Percentiles rank a stretch among this genome's conserved stretches.
phyloP scores from a whole-genome alignment of 2,888 invertebrate genomes.

The Metacarcinus magister region DNA sequence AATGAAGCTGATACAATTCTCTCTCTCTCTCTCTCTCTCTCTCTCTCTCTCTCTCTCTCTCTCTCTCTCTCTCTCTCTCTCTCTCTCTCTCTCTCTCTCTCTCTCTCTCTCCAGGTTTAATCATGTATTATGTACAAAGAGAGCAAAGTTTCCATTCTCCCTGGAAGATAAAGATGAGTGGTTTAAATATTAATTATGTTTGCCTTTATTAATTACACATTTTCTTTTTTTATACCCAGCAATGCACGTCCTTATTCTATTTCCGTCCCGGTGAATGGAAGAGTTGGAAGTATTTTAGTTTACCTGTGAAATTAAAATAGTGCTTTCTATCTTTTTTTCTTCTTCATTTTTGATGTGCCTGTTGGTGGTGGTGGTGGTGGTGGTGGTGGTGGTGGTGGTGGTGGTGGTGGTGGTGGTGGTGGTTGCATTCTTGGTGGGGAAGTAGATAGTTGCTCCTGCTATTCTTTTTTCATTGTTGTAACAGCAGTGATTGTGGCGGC shows the following conservation, averaged over 20 bases:
- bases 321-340: neutral
- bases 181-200: conserved; percentile 3
- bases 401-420: neutral
- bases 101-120: neutral
- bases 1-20: neutral
- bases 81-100: conserved; percentile 27
- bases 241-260: neutral
- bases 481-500: neutral
- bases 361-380: neutral
- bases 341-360: neutral
- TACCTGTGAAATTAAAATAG: neutral
- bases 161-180: neutral
- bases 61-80: conserved; percentile 36
- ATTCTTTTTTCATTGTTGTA: neutral
- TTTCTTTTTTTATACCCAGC: neutral
- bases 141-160: neutral
- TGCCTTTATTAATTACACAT: neutral
- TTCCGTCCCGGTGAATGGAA: neutral
- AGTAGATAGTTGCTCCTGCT: neutral
- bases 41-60: conserved; percentile 63
- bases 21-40: conserved; percentile 53
- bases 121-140: neutral
- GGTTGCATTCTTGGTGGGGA: neutral
- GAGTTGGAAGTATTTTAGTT: neutral
- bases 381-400: neutral